Conservation (phyloP, 2,888 invertebrate species). For the Druceiella hillmani region DNA sequence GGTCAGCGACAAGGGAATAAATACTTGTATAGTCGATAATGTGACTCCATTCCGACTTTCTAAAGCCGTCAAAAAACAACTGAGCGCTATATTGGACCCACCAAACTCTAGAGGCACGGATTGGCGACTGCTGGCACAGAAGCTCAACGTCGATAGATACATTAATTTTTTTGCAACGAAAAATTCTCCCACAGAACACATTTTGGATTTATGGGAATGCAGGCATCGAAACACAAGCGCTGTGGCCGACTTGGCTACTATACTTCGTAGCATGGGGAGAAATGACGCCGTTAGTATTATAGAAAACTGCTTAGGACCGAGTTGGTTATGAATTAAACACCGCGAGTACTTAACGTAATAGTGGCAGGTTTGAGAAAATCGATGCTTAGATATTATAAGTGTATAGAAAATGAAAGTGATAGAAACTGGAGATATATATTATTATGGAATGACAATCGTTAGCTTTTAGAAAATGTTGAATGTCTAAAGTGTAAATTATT, state of each 20-base stretch:
- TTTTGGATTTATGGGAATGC: slow-evolving; percentile 94
- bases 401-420: too few species aligned
- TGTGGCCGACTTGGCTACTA: slow-evolving; percentile 71
- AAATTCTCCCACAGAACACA: slow-evolving; percentile 93
- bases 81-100: slow-evolving; percentile 73
- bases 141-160: slow-evolving; percentile 89
- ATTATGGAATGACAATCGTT: too few species aligned
- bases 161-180: slow-evolving; percentile 97
- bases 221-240: slow-evolving; percentile 79
- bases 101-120: slow-evolving; percentile 91
- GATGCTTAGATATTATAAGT: too few species aligned
- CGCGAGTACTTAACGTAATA: too few species aligned
- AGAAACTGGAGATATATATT: too few species aligned
- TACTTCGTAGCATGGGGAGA: slow-evolving; percentile 72
- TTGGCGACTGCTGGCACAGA: slow-evolving; percentile 94
- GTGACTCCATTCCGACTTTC: slow-evolving; percentile 54
- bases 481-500: too few species aligned
- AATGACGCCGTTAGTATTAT: too few species aligned
- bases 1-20: slow-evolving; percentile 56
- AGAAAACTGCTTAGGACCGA: too few species aligned
- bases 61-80: slow-evolving; percentile 50
- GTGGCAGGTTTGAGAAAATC: too few species aligned
- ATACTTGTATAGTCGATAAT: slow-evolving; percentile 53
- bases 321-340: too few species aligned
- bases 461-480: too few species aligned